Evolutionary conservation across 2,888 invertebrate genomes (phyloP).

Genomic region (Himalopsyche tibetana): DNA sequence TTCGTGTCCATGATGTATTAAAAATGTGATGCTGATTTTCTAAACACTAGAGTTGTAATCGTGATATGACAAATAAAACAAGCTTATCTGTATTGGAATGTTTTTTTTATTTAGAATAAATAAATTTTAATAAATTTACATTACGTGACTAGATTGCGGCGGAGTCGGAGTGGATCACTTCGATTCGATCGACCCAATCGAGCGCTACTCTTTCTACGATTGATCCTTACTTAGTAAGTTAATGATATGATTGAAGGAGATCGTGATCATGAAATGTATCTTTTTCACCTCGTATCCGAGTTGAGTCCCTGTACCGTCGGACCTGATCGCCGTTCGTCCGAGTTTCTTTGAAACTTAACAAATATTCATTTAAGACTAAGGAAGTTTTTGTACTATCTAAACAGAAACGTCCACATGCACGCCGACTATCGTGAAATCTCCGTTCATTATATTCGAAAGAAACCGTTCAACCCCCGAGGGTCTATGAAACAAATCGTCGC

Average conservation of each 20-base stretch:
- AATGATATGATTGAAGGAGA: constrained; percentile 51
- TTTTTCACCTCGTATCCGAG: background rate
- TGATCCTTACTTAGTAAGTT: constrained; percentile 28
- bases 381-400: constrained; percentile 59
- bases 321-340: constrained; percentile 48
- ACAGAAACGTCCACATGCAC: constrained; percentile 62
- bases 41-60: no score
- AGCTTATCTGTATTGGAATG: background rate
- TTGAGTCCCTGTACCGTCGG: constrained; percentile 45
- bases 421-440: constrained; percentile 46
- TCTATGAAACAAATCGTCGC: no score
- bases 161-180: background rate
- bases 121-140: constrained; percentile 26
- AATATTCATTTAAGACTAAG: constrained; percentile 43
- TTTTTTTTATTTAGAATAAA: constrained; percentile 33
- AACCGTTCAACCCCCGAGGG: no score
- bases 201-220: background rate
- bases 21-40: no score
- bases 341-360: constrained; percentile 36
- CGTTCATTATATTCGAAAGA: no score
- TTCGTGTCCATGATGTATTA: no score
- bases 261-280: constrained; percentile 49
- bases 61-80: background rate
- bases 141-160: background rate
- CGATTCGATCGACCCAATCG: background rate